Evolutionary conservation across 2,888 invertebrate genomes (phyloP), one percentile per base, ranked within the genome.

Genomic region (Caenorhabditis sp.): DNA sequence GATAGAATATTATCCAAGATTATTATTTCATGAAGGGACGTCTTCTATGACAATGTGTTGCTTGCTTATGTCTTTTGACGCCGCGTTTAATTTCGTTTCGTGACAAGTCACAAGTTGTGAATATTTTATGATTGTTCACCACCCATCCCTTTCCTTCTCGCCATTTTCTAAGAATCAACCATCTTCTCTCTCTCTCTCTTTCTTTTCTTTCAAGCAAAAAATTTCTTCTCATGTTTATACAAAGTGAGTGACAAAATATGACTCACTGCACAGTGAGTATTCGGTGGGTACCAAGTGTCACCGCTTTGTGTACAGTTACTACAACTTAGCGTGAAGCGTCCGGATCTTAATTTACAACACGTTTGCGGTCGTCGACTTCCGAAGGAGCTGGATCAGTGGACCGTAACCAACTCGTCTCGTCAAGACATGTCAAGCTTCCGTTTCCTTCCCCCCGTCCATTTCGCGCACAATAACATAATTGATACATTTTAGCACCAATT

Each of bases 401-500:
- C 50, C 50, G 30, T 50, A 26, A 27, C 46, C 24, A 9, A 22
- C 27, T 26, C 32, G 15, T 50, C 50, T 30, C 30, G 50, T 30
- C 50, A 50, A 50, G 17, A 30, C 50, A 50, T 20, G 30, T 20
- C 50, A 50, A 30, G 30, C 50, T 5, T 26, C 41, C 41, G 13
- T 11, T 1, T 46, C 26, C 26, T 26, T 46, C 45, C 70, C 45
- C 37, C 22, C 45, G 48, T 13, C 20, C 58, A 56, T 59, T 61
- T 55, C 26, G 41, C 35, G 46, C 43, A 27, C 62, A 62, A 62
- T 62, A 68, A 53, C 58, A 41, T 75, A 75, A 75, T 75, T 75
- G 75, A 70, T 63, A 56, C 75, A 70, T 75, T 68, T 75, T 68
- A 74, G 75, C 72, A 75, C 58, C 75, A 63, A 53, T 75, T 75